Evolutionary conservation across 2,888 invertebrate species (phyloP), one percentile per base, ranked within the genome.

Genomic region (Andrena haemorrhoa): DNA sequence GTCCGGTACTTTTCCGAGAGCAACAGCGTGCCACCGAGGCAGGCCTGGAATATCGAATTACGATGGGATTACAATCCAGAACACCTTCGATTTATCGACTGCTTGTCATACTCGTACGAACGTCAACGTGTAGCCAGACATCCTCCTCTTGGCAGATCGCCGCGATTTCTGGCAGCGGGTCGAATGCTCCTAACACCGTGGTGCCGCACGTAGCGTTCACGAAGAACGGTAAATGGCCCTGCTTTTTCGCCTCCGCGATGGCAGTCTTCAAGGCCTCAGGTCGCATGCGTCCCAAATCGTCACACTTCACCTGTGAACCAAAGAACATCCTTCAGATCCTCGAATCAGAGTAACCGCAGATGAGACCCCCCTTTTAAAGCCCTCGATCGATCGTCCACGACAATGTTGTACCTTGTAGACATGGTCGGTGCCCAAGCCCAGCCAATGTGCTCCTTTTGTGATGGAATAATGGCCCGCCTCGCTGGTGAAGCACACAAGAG

Each of bases 51-150:
- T 79, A 81, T 2, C 0, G 2, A 56, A 49, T 10, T 6, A n/a
- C 8, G 16, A 41, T 49, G 26, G 23, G 3, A 51, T 64, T 63
- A 41, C 16, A 29, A 12, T 51, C 20, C 2, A 8, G 8, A 33
- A 41, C 23, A 12, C 8, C 2, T n/a, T 29, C 8, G 8, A 2
- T 6, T 10, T 1, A 6, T 26, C 2, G 2, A 23, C 10, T 8
- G 12, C 26, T 12, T 23, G 7, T 74, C 72, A 77, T 68, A 76
- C 60, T 75, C 61, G 61, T 90, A 95, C 96, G 94, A 92, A 97
- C 97, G 94, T 98, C 98, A 83, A 97, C 96, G 93, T 98, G 98
- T 91, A 98, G 94, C 98, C 98, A 98, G 8, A 98, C 91, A 0
- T 94, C 94, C 91, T 97, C 95, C 81, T 95, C 95, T 83, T 95